phyloP scores from a whole-genome alignment of 2,113 vertebrate species.

The Otolemur garnettii region DNA sequence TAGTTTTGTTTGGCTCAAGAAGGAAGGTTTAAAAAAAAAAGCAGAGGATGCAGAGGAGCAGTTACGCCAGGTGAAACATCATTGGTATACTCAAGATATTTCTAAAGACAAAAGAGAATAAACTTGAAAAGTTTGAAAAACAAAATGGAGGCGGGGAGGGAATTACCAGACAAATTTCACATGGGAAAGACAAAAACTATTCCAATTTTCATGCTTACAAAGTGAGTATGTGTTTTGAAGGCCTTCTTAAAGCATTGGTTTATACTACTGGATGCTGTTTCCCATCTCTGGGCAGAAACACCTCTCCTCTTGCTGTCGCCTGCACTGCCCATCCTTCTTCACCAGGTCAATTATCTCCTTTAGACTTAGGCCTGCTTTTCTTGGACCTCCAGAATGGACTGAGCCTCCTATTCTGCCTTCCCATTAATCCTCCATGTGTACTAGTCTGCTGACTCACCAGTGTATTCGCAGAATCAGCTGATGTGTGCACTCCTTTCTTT shows the following conservation, averaged over 20 bases:
- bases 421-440: neutral
- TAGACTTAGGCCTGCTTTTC: neutral
- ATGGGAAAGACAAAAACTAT: neutral
- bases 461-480: neutral
- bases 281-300: neutral
- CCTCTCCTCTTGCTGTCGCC: neutral
- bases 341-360: neutral
- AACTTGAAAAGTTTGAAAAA: neutral
- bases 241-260: neutral
- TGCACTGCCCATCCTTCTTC: neutral
- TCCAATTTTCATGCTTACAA: neutral
- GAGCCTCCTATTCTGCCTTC: neutral
- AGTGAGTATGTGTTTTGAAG: neutral
- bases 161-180: neutral
- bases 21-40: neutral
- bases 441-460: neutral
- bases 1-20: neutral
- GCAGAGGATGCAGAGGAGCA: neutral
- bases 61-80: neutral
- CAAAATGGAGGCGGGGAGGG: neutral
- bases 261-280: neutral
- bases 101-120: conserved; percentile 7
- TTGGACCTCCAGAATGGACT: neutral
- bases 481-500: neutral
- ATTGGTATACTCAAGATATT: neutral